These are phyloP conservation scores for Chloroceryle inda DNA, from an alignment of 2,797 vertebrate species.

Conservation along the genomic window DNA sequence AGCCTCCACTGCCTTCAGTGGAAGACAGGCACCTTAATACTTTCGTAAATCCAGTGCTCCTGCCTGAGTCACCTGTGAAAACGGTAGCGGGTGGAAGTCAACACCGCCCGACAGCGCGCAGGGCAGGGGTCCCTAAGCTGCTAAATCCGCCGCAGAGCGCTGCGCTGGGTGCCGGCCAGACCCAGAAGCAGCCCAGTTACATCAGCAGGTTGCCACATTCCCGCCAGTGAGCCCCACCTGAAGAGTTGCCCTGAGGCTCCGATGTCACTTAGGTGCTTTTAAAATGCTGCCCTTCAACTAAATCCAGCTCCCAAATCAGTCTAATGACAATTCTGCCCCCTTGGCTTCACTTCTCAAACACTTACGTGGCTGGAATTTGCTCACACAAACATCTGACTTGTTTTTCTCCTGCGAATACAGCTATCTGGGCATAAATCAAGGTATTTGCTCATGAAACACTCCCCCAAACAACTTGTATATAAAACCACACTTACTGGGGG, in stretches of 20 bases:
- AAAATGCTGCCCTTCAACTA: slow-evolving; percentile 57
- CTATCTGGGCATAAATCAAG: slow-evolving; percentile 23
- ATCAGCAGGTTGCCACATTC: neutral
- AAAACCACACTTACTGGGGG: slow-evolving; percentile 15
- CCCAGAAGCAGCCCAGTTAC: neutral
- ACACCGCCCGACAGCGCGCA: neutral
- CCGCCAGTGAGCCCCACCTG: neutral
- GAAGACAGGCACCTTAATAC: slow-evolving; percentile 49
- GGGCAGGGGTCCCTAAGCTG: slow-evolving; percentile 71
- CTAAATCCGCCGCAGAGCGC: slow-evolving; percentile 11
- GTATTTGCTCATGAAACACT: slow-evolving; percentile 15
- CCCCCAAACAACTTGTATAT: neutral
- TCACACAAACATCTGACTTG: neutral
- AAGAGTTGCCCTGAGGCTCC: slow-evolving; percentile 48
- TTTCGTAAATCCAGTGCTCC: slow-evolving; percentile 52
- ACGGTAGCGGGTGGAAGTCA: slow-evolving; percentile 35
- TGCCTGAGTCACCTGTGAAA: slow-evolving; percentile 58
- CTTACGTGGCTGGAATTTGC: slow-evolving; percentile 8
- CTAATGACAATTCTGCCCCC: slow-evolving; percentile 31
- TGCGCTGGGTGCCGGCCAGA: neutral
- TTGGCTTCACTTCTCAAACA: slow-evolving; percentile 14
- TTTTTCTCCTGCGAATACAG: slow-evolving; percentile 7
- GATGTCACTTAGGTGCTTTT: slow-evolving; percentile 48
- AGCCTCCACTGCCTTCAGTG: neutral
- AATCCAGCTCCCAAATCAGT: slow-evolving; percentile 37